A percentile compares a stretch with the other conserved stretches of the same genome.
Conservation (phyloP, 2,888 invertebrate genomes). For the Seira sanloemensis region DNA sequence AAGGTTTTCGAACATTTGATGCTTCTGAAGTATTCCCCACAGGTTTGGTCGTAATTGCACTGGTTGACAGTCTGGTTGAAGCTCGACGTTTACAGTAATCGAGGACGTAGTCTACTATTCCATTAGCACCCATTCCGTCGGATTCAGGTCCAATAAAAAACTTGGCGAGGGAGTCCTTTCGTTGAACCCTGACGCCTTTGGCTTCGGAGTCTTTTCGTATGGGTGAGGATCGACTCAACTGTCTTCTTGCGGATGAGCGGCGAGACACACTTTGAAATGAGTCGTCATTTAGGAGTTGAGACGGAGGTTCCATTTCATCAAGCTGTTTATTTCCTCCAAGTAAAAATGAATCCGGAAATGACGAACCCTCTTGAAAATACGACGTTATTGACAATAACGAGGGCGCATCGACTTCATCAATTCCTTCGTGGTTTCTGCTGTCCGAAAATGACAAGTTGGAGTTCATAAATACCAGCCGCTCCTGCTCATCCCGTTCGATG, state of each 20-base stretch:
- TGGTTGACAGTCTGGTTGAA: conserved; percentile 11
- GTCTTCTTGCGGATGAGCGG: neutral
- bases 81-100: conserved; percentile 56
- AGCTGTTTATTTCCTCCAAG: conserved; percentile 47
- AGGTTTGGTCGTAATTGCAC: too few species aligned
- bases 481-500: conserved; percentile 57
- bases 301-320: conserved; percentile 21
- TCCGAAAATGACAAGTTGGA: conserved; percentile 52
- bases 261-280: neutral
- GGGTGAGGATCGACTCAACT: neutral
- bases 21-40: too few species aligned
- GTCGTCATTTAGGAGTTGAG: neutral
- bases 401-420: conserved; percentile 42
- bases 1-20: too few species aligned
- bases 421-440: too few species aligned
- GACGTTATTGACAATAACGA: conserved; percentile 44
- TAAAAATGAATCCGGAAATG: conserved; percentile 46
- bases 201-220: neutral
- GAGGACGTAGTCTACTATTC: conserved; percentile 60
- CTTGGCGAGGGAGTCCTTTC: conserved; percentile 44
- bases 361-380: conserved; percentile 61
- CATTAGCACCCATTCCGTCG: conserved; percentile 40
- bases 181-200: neutral
- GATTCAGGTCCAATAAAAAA: conserved; percentile 59
- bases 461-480: conserved; percentile 55